A percentile compares a stretch with the other conserved stretches of the same genome.
Conservation (phyloP, 2,888 invertebrate species). For the Brachypalpus laphriformis region DNA sequence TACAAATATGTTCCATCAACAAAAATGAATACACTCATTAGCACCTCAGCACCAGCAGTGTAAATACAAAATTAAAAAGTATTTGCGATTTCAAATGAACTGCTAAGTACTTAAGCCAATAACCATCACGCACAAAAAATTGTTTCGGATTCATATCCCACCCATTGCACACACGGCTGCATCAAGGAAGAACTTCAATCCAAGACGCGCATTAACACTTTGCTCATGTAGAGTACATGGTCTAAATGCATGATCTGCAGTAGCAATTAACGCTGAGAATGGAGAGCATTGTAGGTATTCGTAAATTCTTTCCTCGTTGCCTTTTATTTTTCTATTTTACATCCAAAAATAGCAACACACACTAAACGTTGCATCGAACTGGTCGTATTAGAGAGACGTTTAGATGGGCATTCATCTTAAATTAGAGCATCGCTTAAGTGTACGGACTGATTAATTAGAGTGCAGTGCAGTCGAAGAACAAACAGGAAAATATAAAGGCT, state of each 20-base stretch:
- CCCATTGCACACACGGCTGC: neutral
- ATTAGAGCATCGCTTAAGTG: conserved; percentile 69
- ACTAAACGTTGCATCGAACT: conserved; percentile 29
- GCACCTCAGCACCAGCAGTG: conserved; percentile 45
- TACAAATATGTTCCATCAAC: conserved; percentile 57
- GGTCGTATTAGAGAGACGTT: conserved; percentile 34
- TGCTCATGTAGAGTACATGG: conserved; percentile 17
- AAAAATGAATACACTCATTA: conserved; percentile 67
- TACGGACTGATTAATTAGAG: conserved; percentile 70
- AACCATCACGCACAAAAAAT: neutral
- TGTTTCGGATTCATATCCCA: conserved; percentile 20
- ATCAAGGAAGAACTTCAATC: conserved; percentile 5
- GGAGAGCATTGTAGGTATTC: conserved; percentile 19
- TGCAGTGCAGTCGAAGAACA: conserved; percentile 28
- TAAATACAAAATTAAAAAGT: conserved; percentile 48
- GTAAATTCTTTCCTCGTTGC: conserved; percentile 9
- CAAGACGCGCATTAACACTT: conserved; percentile 26
- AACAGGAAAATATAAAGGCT: conserved; percentile 6
- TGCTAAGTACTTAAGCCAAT: conserved; percentile 62
- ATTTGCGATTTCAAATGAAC: conserved; percentile 45
- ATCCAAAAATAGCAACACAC: conserved; percentile 54
- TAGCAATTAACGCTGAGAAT: conserved; percentile 65
- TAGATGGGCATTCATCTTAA: conserved; percentile 62
- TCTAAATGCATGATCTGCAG: conserved; percentile 64
- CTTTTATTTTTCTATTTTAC: neutral